Percentiles rank a stretch among this genome's conserved stretches.
These are phyloP conservation scores for Pleuronectes platessa DNA, from an alignment of 2,113 vertebrate species.

Conservation along the genomic window DNA sequence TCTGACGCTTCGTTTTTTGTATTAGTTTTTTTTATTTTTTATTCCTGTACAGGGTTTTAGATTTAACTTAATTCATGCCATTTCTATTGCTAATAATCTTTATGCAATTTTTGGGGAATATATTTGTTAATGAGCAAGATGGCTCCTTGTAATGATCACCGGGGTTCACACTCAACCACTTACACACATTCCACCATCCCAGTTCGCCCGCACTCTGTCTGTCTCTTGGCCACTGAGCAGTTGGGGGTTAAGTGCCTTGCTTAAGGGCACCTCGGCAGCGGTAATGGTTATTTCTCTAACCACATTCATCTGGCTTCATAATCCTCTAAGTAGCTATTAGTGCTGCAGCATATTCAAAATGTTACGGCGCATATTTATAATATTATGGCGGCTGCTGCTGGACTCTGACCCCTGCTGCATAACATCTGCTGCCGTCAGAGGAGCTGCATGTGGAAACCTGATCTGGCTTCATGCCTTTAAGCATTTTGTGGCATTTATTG, in stretches of 20 bases:
- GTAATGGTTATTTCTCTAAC: neutral
- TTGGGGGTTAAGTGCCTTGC: slow-evolving; percentile 7
- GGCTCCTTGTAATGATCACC: neutral
- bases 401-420: slow-evolving; percentile 19
- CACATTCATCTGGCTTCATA: neutral
- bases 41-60: no score
- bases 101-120: no score
- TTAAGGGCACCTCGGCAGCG: neutral
- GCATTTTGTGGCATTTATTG: neutral
- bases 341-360: slow-evolving; percentile 32
- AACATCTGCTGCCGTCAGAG: slow-evolving; percentile 33
- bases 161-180: neutral
- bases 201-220: neutral
- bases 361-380: slow-evolving; percentile 29
- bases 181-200: neutral
- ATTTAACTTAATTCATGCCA: no score
- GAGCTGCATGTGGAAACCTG: neutral
- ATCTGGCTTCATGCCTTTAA: slow-evolving; percentile 1
- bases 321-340: slow-evolving; percentile 29
- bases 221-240: neutral
- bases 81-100: no score
- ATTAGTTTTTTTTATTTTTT: no score
- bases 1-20: no score
- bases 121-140: neutral
- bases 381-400: slow-evolving; percentile 17